A percentile compares a stretch with the other conserved stretches of the same genome.
Evolutionary conservation across 2,113 vertebrate genomes (phyloP).

Genomic region (Alces alces): DNA sequence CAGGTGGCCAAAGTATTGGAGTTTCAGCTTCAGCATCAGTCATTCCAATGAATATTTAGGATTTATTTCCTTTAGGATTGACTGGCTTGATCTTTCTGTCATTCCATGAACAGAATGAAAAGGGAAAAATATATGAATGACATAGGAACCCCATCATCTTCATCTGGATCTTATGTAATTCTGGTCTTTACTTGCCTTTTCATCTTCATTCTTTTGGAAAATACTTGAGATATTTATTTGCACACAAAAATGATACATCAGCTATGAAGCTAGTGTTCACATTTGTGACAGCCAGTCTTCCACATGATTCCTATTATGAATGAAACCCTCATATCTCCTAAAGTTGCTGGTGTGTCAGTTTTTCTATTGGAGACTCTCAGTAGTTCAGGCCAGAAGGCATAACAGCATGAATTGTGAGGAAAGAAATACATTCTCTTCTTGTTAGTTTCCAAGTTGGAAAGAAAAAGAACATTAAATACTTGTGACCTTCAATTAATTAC

Average conservation of each 20-base stretch:
- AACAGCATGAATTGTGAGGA: neutral
- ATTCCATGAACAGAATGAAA: neutral
- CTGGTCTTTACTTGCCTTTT: conserved; percentile 19
- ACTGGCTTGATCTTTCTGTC: neutral
- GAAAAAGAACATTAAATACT: neutral
- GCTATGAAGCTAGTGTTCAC: neutral
- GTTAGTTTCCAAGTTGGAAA: neutral
- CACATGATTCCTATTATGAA: conserved; percentile 26
- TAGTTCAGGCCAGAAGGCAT: neutral
- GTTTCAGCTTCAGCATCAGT: neutral
- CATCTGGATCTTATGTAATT: conserved; percentile 33
- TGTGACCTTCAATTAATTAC: neutral
- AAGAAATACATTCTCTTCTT: neutral
- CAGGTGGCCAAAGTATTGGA: neutral
- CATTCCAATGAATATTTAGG: neutral
- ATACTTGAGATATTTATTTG: conserved; percentile 36
- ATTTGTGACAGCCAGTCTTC: neutral
- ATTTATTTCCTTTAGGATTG: neutral
- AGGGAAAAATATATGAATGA: neutral
- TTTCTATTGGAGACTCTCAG: conserved; percentile 31
- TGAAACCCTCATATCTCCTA: neutral
- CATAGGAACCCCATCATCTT: neutral
- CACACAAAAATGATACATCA: neutral
- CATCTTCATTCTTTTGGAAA: conserved; percentile 37
- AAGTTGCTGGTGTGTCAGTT: neutral